Base-by-base conservation (phyloP, 2,113 vertebrate species). In the Pao palembangensis region DNA sequence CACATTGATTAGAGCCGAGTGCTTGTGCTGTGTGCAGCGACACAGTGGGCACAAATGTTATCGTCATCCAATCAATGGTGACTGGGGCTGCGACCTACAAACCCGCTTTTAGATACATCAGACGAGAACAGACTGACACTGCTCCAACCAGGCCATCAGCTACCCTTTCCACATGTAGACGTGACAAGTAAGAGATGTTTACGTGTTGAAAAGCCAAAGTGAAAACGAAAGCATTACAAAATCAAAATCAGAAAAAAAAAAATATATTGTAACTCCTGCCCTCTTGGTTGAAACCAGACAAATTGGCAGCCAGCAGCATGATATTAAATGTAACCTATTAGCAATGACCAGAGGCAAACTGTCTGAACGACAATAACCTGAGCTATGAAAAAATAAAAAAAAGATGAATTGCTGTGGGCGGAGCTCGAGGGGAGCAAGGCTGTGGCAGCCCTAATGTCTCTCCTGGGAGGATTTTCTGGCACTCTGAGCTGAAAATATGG, bases 51-150 rank as follows among this genome's bases (percentile, higher is more conserved):
- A 47, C 71, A 67, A 73, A 75, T 58, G 60, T 64, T 11, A 71
- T 65, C 71, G 53, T 60, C 19, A 43, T 18, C 76, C 62, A 66
- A 81, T 86, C 79, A 76, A 84, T 81, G 46, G 50, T 4, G 56
- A 58, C 69, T 53, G 51, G 20, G 53, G 41, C 71, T 55, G 64
- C 62, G 79, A 70, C 84, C 84, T 76, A 82, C 59, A 84, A 84
- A 80, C 84, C 58, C 41, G 15, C 61, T 56, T 82, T 86, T 34
- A 61, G 68, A 71, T 62, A 51, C 15, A 69, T 3, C 47, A 58
- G 65, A 21, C 64, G 34, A 65, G 44, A 72, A 49, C 63, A 64
- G 69, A 38, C 20, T 2, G 63, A 56, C 60, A 25, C 16, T 53
- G 48, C 41, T 47, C 17, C 56, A 64, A 57, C 13, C 47, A 67